These are phyloP conservation scores for Dryobates pubescens DNA, from an alignment of 2,797 vertebrate genomes.

Conservation along the genomic window DNA sequence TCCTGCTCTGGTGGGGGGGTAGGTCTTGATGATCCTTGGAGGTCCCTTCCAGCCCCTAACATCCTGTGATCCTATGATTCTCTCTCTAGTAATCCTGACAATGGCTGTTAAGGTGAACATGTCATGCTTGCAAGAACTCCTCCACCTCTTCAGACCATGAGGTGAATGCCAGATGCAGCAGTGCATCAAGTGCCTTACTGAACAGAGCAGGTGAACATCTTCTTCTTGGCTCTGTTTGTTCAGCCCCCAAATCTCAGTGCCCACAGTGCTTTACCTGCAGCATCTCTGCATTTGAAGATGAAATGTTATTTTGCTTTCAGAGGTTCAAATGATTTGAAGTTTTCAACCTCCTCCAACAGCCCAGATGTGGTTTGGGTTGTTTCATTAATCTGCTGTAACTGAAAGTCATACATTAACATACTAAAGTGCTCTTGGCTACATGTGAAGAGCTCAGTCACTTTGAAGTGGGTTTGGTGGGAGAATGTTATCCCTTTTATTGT, in stretches of 20 bases:
- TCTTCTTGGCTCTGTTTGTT: constrained; percentile 4
- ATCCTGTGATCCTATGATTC: neutral
- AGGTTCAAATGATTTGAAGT: neutral
- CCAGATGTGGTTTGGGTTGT: neutral
- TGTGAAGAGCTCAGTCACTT: constrained; percentile 28
- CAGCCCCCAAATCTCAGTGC: constrained; percentile 36
- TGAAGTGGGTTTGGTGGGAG: constrained; percentile 54
- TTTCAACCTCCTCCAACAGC: neutral
- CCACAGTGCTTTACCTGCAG: constrained; percentile 17
- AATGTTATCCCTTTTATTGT: constrained; percentile 45
- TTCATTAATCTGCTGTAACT: neutral
- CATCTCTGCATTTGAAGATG: constrained; percentile 37
- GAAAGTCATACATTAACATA: neutral
- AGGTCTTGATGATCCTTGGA: no score
- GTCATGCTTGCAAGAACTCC: neutral
- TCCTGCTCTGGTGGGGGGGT: no score
- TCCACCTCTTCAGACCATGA: neutral
- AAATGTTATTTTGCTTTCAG: neutral
- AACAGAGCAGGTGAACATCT: neutral
- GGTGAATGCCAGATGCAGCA: neutral
- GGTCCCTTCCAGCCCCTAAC: no score
- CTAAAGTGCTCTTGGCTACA: neutral
- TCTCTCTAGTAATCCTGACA: neutral
- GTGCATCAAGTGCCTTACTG: neutral
- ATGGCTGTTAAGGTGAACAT: neutral